Evolutionary conservation across 2,888 invertebrate genomes (phyloP).

Genomic region (Ophioninae sp.): DNA sequence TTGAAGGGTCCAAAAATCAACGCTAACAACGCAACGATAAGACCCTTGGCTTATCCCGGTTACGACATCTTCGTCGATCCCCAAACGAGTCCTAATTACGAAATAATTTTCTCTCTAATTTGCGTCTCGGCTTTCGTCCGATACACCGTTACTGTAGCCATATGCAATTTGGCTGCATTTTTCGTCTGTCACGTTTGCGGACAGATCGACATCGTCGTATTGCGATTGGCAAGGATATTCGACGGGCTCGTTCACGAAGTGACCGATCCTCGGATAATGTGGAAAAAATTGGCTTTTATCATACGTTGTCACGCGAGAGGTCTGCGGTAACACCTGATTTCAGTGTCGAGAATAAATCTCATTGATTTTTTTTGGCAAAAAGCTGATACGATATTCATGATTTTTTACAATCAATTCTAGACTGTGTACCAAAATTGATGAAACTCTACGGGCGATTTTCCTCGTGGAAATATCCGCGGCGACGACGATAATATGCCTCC

Average conservation of each 20-base stretch:
- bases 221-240: slow-evolving; percentile 48
- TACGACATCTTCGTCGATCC: slow-evolving; percentile 63
- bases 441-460: slow-evolving; percentile 38
- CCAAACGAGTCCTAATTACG: slow-evolving; percentile 65
- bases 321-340: slow-evolving; percentile 64
- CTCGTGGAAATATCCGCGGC: slow-evolving; percentile 50
- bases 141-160: slow-evolving; percentile 26
- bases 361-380: neutral
- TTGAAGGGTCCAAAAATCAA: slow-evolving; percentile 21
- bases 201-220: slow-evolving; percentile 62
- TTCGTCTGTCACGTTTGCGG: slow-evolving; percentile 67
- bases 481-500: slow-evolving; percentile 51
- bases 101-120: slow-evolving; percentile 61
- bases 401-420: slow-evolving; percentile 10
- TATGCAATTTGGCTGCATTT: slow-evolving; percentile 64
- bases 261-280: neutral
- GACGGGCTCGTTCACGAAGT: slow-evolving; percentile 23
- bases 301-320: slow-evolving; percentile 62
- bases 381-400: no score
- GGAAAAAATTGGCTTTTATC: slow-evolving; percentile 57
- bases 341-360: neutral
- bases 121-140: slow-evolving; percentile 23
- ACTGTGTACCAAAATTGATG: slow-evolving; percentile 39
- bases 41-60: slow-evolving; percentile 54
- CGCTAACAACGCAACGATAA: slow-evolving; percentile 40